Percentiles rank a stretch among this genome's conserved stretches.
Evolutionary conservation across 2,797 vertebrate species (phyloP).

Genomic region (Neoniphon sammara): DNA sequence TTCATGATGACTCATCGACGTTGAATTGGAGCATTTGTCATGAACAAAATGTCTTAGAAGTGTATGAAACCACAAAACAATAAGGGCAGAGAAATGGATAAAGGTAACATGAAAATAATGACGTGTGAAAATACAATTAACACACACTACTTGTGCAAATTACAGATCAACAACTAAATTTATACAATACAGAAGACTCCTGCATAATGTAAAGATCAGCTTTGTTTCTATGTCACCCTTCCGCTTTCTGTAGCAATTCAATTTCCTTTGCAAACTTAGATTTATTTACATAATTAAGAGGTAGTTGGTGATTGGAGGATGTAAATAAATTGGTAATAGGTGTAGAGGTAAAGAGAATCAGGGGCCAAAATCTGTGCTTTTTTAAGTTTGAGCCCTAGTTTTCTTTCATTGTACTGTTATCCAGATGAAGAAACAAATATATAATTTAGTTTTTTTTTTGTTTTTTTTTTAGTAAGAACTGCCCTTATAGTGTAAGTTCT

Average conservation of each 20-base stretch:
- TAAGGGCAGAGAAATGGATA: neutral
- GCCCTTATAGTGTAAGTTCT: conserved; percentile 25
- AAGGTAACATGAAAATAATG: neutral
- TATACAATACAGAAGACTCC: neutral
- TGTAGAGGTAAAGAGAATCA: neutral
- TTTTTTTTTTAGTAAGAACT: neutral
- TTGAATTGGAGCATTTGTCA: neutral
- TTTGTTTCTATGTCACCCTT: neutral
- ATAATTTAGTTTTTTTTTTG: conserved; percentile 38
- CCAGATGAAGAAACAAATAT: conserved; percentile 12
- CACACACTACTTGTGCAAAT: neutral
- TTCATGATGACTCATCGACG: neutral
- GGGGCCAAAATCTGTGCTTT: neutral
- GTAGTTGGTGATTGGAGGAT: neutral
- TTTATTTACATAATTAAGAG: neutral
- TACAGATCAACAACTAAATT: neutral
- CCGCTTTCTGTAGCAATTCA: neutral
- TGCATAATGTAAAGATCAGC: neutral
- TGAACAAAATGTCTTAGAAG: neutral
- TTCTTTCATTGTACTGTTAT: neutral
- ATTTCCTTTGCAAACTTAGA: neutral
- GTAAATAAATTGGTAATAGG: conserved; percentile 1
- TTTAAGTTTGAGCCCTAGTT: neutral
- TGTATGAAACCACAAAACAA: neutral
- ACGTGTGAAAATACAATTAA: neutral